phyloP scores from a whole-genome alignment of 2,113 vertebrate genomes.

The Petrocephalus microphthalmus region DNA sequence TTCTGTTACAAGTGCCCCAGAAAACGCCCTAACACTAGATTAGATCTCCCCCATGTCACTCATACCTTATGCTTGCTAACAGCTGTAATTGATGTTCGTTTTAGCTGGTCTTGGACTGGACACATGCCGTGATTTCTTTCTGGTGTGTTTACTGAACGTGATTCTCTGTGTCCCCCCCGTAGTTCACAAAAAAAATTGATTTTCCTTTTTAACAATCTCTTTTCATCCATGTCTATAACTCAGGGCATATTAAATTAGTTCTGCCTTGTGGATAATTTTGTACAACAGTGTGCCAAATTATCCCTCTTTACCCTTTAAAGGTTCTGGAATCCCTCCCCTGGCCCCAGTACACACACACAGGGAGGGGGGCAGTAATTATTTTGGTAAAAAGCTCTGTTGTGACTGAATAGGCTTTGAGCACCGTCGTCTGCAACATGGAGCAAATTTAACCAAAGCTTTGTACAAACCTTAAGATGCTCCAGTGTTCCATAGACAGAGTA shows the following conservation, averaged over 20 bases:
- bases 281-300: conserved; percentile 9
- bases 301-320: background rate
- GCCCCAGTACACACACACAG: background rate
- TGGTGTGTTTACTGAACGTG: background rate
- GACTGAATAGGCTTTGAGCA: background rate
- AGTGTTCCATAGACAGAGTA: background rate
- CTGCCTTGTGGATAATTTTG: conserved; percentile 13
- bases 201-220: conserved; percentile 4
- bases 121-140: background rate
- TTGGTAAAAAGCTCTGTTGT: background rate
- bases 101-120: background rate
- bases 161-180: background rate
- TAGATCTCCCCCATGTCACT: background rate
- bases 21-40: background rate
- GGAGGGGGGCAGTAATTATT: background rate
- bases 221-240: conserved; percentile 19
- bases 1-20: background rate
- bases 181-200: background rate
- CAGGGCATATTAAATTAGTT: conserved; percentile 9
- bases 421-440: background rate
- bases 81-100: background rate
- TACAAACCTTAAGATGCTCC: too few relatives aligned
- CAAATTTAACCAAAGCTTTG: background rate
- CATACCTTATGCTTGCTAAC: background rate
- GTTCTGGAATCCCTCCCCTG: background rate